Base-by-base conservation (phyloP, 2,888 invertebrate species). In the Stenoptilia bipunctidactyla region DNA sequence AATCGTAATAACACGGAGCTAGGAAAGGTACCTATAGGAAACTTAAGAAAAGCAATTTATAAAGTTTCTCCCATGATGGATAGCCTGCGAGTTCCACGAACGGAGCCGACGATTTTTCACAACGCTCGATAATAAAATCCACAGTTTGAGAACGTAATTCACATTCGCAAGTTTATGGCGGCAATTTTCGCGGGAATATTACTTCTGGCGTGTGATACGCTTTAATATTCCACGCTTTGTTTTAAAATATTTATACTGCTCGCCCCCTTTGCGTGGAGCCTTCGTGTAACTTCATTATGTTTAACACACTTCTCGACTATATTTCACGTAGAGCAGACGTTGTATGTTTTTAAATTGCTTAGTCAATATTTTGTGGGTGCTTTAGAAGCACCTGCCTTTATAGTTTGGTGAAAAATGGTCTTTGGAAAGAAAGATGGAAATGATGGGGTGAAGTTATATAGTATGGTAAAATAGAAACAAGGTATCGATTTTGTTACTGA, bases 231-330 rank as follows among this genome's bases (percentile, higher is more conserved):
- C 59, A 67, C 61, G 61, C 30, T 30, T 12, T n/a, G 30, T 65
- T 75, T 79, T 76, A 65, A 76, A 79, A 74, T 74, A 76, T 79
- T 77, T 76, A 77, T 76, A 67, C 71, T 71, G 62, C 66, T 61
- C 51, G 9, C 47, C 50, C 55, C 61, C 64, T 60, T 64, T 66
- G 66, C 58, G 52, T 52, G 54, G 48, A 43, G 41, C 48, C 47
- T 45, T 46, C 46, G 43, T 47, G 57, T 43, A 53, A 52, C 53
- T 66, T 64, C 58, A 61, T 67, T 58, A 61, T 56, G 49, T 49
- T 42, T 42, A 41, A 48, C 51, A 54, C 20, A 20, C 8, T 20
- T 20, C 20, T 20, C 8, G 20, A 5, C 20, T 20, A 20, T 20
- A 20, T 20, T 20, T 20, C 20, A 20, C 8, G 8, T 20, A 8